Base-by-base conservation (phyloP, 1,140 invertebrate genomes). In the Bombyx mandarina region DNA sequence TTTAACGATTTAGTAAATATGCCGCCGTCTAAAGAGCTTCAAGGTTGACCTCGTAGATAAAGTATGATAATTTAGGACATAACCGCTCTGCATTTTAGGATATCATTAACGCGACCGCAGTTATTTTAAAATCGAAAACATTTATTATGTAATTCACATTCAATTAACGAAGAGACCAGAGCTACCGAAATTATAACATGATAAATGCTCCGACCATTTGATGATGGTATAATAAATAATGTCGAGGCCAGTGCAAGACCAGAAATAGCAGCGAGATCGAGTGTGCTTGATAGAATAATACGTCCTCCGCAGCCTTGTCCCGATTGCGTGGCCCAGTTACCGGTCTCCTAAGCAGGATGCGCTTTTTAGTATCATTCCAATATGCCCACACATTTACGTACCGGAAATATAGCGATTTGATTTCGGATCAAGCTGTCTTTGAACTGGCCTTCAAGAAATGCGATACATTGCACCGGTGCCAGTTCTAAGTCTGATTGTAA, bases 11-110 rank as follows among this genome's bases (percentile, higher is more conserved):
- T 69, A 56, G 66, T 77, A 79, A 82, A 75, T 72, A 82, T 73
- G 75, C 70, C 71, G 69, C 63, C 69, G 68, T 68, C 68, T 73
- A 77, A 77, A 71, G 66, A 69, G 64, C 73, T 75, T 71, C 80
- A 84, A 86, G 82, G 82, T 75, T 82, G 75, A 75, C 76, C 76
- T 80, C 76, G 69, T 62, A 80, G 79, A 82, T 83, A 83, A 79
- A 59, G 51, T 54, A 55, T 62, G 79, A 82, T 80, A 78, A 82
- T 79, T 83, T 78, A 60, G 73, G 69, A 66, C 71, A 76, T 72
- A 61, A 59, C 62, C 69, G 71, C 65, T 71, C 59, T 61, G 54
- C 57, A 59, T 63, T 63, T 63, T 67, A 71, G 63, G 67, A 70
- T 69, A 68, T 67, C 63, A 66, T 62, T 44, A 62, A 62, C 52